Evolutionary conservation across 2,113 vertebrate genomes (phyloP), one percentile per base, ranked within the genome.

Genomic region (Carollia perspicillata): DNA sequence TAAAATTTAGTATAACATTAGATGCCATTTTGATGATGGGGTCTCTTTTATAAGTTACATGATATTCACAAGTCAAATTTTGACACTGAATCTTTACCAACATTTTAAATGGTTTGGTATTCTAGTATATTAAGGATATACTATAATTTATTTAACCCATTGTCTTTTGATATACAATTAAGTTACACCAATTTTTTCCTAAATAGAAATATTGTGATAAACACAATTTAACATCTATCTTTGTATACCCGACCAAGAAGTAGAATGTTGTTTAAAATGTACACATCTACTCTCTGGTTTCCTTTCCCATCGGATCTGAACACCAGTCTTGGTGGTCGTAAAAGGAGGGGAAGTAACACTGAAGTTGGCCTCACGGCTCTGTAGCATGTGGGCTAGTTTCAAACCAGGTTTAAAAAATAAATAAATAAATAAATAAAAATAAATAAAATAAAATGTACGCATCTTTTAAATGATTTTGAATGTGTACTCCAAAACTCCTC

Each of bases 391-490:
- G n/a, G n/a, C n/a, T n/a, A n/a, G n/a, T n/a, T n/a, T n/a, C n/a
- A n/a, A n/a, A n/a, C n/a, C n/a, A n/a, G n/a, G n/a, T n/a, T n/a
- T n/a, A n/a, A n/a, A n/a, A n/a, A n/a, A n/a, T n/a, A n/a, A n/a
- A n/a, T n/a, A n/a, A n/a, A n/a, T n/a, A n/a, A n/a, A n/a, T n/a
- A n/a, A n/a, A n/a, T n/a, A n/a, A n/a, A n/a, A n/a, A n/a, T n/a
- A n/a, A n/a, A n/a, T 89, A 92, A 94, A 95, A 95, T 89, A 92
- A 94, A 95, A 95, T n/a, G 11, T 40, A 66, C 28, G 47, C 37
- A 94, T 65, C 40, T 89, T 87, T 93, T 89, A 89, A 94, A 95
- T 53, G 58, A 93, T 74, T 95, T 74, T 88, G 26, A 14, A 91
- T 83, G 85, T 44, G 83, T 37, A 78, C 3, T 33, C 4, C 40